Base-by-base conservation (phyloP, 2,888 invertebrate genomes). In the Disparrhopalites patrizii region DNA sequence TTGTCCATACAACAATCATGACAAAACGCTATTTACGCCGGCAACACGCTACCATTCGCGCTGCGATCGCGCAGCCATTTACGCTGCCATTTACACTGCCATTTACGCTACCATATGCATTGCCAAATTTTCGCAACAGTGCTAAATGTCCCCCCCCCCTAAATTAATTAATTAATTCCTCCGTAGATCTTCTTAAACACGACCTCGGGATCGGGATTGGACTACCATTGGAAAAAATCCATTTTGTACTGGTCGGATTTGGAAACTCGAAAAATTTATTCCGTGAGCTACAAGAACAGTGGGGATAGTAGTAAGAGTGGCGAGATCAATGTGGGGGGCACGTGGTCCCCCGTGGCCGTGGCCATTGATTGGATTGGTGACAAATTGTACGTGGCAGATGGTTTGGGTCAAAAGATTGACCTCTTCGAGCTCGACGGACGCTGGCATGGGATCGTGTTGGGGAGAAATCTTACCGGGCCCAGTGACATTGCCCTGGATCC, bases 361-460 rank as follows among this genome's bases (percentile, higher is more conserved):
- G 96, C 98, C 8, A 90, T 97, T 18, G 98, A 98, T 81, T 99
- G 97, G 94, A 87, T 98, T 50, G 94, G 94, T 0, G 90, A 94
- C 79, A 97, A 96, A 79, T 83, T 99, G 8, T 98, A 97, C 80
- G 91, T 96, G 23, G 93, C 93, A 0, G 97, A 98, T 79, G 86
- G 90, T 23, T 84, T 93, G 25, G 94, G 94, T 0, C 92, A 94
- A 79, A 93, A 93, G 82, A 88, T 99, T 65, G 96, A 96, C 78
- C 89, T 98, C 0, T 92, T 95, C 78, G 93, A 94, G 79, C 81
- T 95, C 73, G 88, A 88, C 75, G 92, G 91, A 0, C 84, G 88
- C 62, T 88, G 87, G 82, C 93, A 97, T 78, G 93, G 93, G 0
- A 91, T 97, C 13, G 92, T 93, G 0, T 82, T 98, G 0, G 91